Base-by-base conservation (phyloP, 1,140 invertebrate species). In the Drosophila trapezifrons region DNA sequence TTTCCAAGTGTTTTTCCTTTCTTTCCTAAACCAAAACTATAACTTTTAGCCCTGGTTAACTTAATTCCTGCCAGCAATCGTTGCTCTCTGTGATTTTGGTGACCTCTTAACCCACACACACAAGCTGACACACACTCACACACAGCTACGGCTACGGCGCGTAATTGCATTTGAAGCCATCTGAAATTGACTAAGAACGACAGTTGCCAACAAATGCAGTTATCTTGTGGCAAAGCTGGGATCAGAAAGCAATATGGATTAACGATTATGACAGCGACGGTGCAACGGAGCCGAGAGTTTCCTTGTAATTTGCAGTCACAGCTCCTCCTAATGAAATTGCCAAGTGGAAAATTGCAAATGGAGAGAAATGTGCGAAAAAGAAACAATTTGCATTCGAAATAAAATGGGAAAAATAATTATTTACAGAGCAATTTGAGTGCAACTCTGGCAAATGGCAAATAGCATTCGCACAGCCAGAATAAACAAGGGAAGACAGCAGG, bases 371-470 rank as follows among this genome's bases (percentile, higher is more conserved):
- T 72, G 67, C 46, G 49, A 35, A 46, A 62, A 65, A 70, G 46
- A 78, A 82, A 74, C 82, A 79, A 86, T 86, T 82, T 79, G 75
- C 75, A 65, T 69, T 37, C 56, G 51, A 71, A 70, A 58, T 46
- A 57, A 80, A 76, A 82, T 78, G 74, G 43, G 59, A 72, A 76
- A 83, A 76, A 73, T 58, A 73, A 73, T 80, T 66, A 87, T 73
- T 76, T 76, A 60, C 55, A 42, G 27, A 75, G 54, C 65, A 82
- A 78, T 81, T 85, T 72, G 57, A 78, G 57, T 87, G 70, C 55
- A 58, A 62, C 32, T 55, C 52, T 22, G 52, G 52, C 51, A 55
- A n/a, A n/a, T n/a, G n/a, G n/a, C n/a, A n/a, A 54, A 37, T 32
- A 35, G 40, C 40, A 32, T 15, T 18, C 27, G 37, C 35, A 32